Evolutionary conservation across 2,797 vertebrate genomes (phyloP).

Genomic region (Periophthalmus magnuspinnatus): DNA sequence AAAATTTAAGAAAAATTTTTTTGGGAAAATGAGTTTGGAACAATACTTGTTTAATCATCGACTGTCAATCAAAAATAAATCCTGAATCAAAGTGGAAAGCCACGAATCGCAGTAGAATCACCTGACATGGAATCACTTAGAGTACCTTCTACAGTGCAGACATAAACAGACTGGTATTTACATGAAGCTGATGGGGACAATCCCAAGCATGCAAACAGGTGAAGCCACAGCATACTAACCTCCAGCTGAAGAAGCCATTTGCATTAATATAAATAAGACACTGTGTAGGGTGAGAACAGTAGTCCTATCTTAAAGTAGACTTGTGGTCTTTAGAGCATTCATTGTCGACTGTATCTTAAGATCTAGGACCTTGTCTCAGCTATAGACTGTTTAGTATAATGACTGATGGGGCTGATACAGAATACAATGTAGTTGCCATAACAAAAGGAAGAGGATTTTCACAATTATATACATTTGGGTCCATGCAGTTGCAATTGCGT

Average conservation of each 20-base stretch:
- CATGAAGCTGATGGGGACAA: background rate
- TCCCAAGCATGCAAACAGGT: constrained; percentile 1
- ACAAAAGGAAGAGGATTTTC: background rate
- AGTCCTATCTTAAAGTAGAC: background rate
- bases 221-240: background rate
- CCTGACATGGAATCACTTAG: background rate
- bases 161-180: background rate
- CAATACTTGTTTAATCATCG: background rate
- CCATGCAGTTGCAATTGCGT: constrained; percentile 8
- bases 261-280: background rate
- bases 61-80: background rate
- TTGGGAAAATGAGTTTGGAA: background rate
- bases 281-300: background rate
- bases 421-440: background rate
- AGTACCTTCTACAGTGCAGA: constrained; percentile 1
- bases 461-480: background rate
- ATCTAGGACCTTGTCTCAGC: background rate
- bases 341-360: background rate
- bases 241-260: background rate
- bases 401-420: background rate
- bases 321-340: background rate
- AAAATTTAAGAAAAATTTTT: background rate
- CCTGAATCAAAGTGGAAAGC: background rate
- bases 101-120: background rate
- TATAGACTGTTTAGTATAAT: background rate